Conservation (phyloP, 2,113 vertebrate species). For the Antennarius striatus region DNA sequence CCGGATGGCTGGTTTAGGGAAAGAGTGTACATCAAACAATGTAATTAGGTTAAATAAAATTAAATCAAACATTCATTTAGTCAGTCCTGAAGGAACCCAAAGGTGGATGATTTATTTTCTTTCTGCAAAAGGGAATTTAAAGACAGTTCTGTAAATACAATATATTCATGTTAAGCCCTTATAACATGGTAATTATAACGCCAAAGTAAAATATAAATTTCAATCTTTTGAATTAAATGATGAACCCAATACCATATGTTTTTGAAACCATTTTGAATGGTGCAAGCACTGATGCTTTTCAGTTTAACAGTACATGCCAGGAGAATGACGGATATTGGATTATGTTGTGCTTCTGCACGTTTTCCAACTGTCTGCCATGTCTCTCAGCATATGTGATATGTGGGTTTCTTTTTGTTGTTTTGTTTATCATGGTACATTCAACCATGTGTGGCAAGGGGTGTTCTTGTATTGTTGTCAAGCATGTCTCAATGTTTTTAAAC, state of each 20-base stretch:
- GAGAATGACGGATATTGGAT: constrained; percentile 28
- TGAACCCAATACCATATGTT: constrained; percentile 1
- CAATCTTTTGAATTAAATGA: constrained; percentile 6
- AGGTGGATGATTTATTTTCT: background rate
- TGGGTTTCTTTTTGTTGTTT: constrained; percentile 13
- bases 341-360: constrained; percentile 41
- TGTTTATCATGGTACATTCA: constrained; percentile 55
- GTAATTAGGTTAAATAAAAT: background rate
- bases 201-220: constrained; percentile 11
- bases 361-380: constrained; percentile 42
- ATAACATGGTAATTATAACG: background rate
- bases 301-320: constrained; percentile 1
- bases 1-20: no score
- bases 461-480: constrained; percentile 64
- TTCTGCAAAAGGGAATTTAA: background rate
- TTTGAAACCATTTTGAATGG: background rate
- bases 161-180: background rate
- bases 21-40: no score
- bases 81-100: background rate
- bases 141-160: background rate
- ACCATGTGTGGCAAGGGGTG: constrained; percentile 55
- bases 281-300: constrained; percentile 19
- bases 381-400: constrained; percentile 27
- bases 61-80: background rate
- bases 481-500: constrained; percentile 48